Percentiles rank a stretch among this genome's conserved stretches.
These are phyloP conservation scores for Drosophila conformis DNA, from an alignment of 2,888 invertebrate species.

Conservation along the genomic window DNA sequence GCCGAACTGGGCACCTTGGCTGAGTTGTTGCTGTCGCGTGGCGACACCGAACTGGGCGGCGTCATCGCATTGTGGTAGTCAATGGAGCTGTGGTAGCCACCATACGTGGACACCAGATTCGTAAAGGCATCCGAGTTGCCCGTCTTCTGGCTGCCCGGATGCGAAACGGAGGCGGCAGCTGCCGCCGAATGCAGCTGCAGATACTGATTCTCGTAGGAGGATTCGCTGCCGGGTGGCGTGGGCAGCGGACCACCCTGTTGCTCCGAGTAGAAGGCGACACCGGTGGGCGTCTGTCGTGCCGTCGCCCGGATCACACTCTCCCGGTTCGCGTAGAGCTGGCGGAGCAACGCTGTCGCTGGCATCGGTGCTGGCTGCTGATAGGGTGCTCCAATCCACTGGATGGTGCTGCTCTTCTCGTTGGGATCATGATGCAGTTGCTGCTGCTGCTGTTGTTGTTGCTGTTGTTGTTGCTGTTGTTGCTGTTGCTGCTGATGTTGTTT, in stretches of 20 bases:
- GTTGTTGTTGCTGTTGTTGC: slow-evolving; percentile 88
- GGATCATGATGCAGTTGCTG: slow-evolving; percentile 86
- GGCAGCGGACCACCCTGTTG: slow-evolving; percentile 90
- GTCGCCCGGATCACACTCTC: slow-evolving; percentile 98
- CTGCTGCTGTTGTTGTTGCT: slow-evolving; percentile 85
- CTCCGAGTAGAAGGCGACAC: slow-evolving; percentile 82
- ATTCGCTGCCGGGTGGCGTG: slow-evolving; percentile 96
- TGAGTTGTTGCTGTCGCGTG: slow-evolving; percentile 91
- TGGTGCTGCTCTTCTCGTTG: slow-evolving; percentile 88
- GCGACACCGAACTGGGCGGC: slow-evolving; percentile 98
- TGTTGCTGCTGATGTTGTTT: slow-evolving; percentile 90
- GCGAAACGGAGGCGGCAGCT: slow-evolving; percentile 53
- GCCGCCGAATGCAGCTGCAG: slow-evolving; percentile 85
- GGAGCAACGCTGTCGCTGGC: slow-evolving; percentile 94
- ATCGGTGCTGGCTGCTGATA: slow-evolving; percentile 87
- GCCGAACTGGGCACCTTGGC: slow-evolving; percentile 71
- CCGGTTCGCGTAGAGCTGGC: slow-evolving; percentile 96
- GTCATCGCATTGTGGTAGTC: slow-evolving; percentile 98
- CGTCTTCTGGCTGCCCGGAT: slow-evolving; percentile 85
- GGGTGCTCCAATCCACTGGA: slow-evolving; percentile 97
- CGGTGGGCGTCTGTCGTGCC: slow-evolving; percentile 85
- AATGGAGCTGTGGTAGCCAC: slow-evolving; percentile 88
- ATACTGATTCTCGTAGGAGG: slow-evolving; percentile 88
- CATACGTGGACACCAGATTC: slow-evolving; percentile 87
- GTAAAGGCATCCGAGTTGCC: slow-evolving; percentile 86